These are phyloP conservation scores for Parnassius apollo DNA, from an alignment of 2,888 invertebrate genomes.

Conservation along the genomic window DNA sequence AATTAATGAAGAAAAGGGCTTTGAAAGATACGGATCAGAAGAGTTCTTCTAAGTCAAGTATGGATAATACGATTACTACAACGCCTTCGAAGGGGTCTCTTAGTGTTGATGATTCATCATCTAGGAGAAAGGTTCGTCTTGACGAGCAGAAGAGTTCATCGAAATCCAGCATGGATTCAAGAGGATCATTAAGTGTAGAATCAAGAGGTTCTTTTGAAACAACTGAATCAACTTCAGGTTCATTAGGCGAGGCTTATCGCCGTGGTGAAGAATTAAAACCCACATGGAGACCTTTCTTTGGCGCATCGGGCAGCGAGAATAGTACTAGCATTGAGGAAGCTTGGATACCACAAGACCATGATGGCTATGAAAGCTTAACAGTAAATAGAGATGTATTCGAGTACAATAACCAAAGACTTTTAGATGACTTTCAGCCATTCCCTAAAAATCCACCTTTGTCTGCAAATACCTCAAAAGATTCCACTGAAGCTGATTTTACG, in stretches of 20 bases:
- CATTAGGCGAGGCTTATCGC: slow-evolving; percentile 85
- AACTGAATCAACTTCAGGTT: slow-evolving; percentile 88
- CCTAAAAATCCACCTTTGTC: slow-evolving; percentile 74
- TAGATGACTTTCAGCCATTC: slow-evolving; percentile 77
- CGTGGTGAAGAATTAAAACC: slow-evolving; percentile 87
- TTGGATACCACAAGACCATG: slow-evolving; percentile 88
- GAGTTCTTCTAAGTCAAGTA: slow-evolving; percentile 82
- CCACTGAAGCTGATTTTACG: slow-evolving; percentile 84
- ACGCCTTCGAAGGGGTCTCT: slow-evolving; percentile 76
- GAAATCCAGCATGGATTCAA: slow-evolving; percentile 84
- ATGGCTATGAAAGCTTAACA: slow-evolving; percentile 81
- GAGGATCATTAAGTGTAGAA: slow-evolving; percentile 84
- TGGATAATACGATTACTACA: slow-evolving; percentile 75
- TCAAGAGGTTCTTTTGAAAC: slow-evolving; percentile 86
- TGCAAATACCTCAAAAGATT: slow-evolving; percentile 76
- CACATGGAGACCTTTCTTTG: slow-evolving; percentile 91
- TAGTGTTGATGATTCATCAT: slow-evolving; percentile 76
- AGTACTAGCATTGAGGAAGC: slow-evolving; percentile 93
- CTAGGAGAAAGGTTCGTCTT: slow-evolving; percentile 65
- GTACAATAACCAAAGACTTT: slow-evolving; percentile 64
- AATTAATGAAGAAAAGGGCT: slow-evolving; percentile 66
- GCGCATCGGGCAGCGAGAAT: slow-evolving; percentile 88
- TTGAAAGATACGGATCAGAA: slow-evolving; percentile 73
- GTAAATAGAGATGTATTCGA: slow-evolving; percentile 74
- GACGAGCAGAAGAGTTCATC: slow-evolving; percentile 80